These are phyloP conservation scores for Drosophila nigrodunni DNA, from an alignment of 1,140 invertebrate species.

Conservation along the genomic window DNA sequence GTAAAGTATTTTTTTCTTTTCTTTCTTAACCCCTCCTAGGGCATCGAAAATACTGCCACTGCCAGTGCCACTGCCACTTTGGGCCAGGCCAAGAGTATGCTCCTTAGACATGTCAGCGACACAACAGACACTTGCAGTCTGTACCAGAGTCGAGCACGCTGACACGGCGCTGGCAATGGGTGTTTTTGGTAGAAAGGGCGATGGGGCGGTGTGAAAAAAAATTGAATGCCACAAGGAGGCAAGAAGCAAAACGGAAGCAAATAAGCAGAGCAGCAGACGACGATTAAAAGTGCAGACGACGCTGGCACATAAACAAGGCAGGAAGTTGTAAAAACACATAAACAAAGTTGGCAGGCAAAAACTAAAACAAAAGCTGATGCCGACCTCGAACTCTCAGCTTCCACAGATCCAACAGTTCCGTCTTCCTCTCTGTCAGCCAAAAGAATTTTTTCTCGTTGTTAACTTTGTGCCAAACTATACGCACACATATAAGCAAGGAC, in stretches of 20 bases:
- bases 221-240: conserved; percentile 45
- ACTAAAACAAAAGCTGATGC: conserved; percentile 57
- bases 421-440: conserved; percentile 37
- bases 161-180: conserved; percentile 1
- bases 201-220: conserved; percentile 38
- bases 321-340: conserved; percentile 63
- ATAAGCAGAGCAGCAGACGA: conserved; percentile 53
- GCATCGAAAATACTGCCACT: conserved; percentile 16
- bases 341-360: conserved; percentile 53
- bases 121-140: conserved; percentile 58
- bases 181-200: not conserved
- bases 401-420: not conserved
- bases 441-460: conserved; percentile 50
- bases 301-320: conserved; percentile 64
- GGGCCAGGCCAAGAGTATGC: conserved; percentile 51
- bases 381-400: not conserved
- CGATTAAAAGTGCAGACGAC: conserved; percentile 70
- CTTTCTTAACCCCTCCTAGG: not conserved
- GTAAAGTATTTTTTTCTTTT: conserved; percentile 40
- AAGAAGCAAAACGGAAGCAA: conserved; percentile 59
- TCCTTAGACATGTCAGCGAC: conserved; percentile 69
- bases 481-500: conserved; percentile 1
- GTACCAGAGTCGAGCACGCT: conserved; percentile 19
- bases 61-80: conserved; percentile 45
- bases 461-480: conserved; percentile 46